Base-by-base conservation (phyloP, 2,888 invertebrate genomes). In the Eilema caniola region DNA sequence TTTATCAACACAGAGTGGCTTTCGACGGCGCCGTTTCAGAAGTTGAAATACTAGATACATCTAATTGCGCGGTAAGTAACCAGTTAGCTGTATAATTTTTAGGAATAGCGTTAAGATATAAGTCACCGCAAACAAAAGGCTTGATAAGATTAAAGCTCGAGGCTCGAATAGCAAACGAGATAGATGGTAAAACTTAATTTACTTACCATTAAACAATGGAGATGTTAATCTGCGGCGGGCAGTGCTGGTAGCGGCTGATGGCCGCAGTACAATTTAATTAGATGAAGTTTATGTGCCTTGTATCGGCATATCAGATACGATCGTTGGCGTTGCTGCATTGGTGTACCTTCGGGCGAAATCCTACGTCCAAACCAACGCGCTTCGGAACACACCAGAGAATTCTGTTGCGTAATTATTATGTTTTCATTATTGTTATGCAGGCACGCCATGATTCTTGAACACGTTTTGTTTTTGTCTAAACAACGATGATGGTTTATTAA, bases 21-120 rank as follows among this genome's bases (percentile, higher is more conserved):
- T 97, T 97, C 91, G 97, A 97, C 90, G 97, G 97, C 86, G 97
- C 96, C 79, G 96, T 96, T 81, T 97, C 97, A 76, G 97, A 97
- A 93, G 97, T 97, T 84, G 97, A 97, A 96, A 97, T 97, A 92
- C 95, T 97, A 93, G 97, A 97, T 93, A 97, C 97, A 83, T 97
- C 97, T 83, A 97, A 97, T 95, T 97, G 97, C 95, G 97, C 96
- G 96, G 97, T 97, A 96, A 97, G 97, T 78, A 79, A 86, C 82
- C 73, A 76, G 67, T 61, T 66, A 10, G 75, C 79, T 75, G 73
- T 79, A 70, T 78, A 75, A 76, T 78, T 82, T 77, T 76, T 77
- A 82, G 73, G 74, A 66, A 73, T 79, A 77, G 79, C 72, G 72
- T 70, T 81, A 65, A 75, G 75, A 78, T 84, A 82, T 82, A 77